Evolutionary conservation across 1,140 invertebrate species (phyloP).

Genomic region (Sycophaga agraensis): DNA sequence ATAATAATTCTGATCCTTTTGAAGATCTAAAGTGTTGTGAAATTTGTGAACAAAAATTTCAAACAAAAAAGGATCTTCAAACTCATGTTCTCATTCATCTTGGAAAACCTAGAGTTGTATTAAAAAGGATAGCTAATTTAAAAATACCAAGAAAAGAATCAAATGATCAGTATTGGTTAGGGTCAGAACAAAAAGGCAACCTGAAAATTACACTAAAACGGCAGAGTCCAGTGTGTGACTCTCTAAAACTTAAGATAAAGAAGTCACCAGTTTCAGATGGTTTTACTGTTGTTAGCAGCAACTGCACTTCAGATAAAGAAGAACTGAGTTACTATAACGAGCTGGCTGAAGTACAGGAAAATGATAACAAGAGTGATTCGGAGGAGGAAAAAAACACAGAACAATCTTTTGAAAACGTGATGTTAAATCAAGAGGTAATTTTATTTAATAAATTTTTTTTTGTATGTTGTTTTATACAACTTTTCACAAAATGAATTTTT

Average conservation of each 20-base stretch:
- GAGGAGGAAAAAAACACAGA: constrained; percentile 41
- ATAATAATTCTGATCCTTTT: constrained; percentile 19
- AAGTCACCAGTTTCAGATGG: constrained; percentile 49
- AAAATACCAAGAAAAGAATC: constrained; percentile 41
- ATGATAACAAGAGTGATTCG: constrained; percentile 45
- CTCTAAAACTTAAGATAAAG: constrained; percentile 48
- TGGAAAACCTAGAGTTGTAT: constrained; percentile 46
- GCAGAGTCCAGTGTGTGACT: constrained; percentile 38
- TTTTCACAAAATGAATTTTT: neutral
- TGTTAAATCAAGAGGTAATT: constrained; percentile 49
- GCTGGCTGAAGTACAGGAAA: constrained; percentile 47
- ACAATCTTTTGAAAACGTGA: constrained; percentile 49
- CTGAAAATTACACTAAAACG: constrained; percentile 52
- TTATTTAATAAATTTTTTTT: constrained; percentile 9
- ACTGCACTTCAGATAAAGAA: constrained; percentile 37
- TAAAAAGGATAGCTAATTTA: constrained; percentile 44
- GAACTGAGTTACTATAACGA: constrained; percentile 25
- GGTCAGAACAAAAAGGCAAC: constrained; percentile 41
- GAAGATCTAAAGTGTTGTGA: constrained; percentile 43
- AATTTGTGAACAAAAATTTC: constrained; percentile 48
- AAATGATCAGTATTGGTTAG: constrained; percentile 45
- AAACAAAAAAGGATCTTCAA: constrained; percentile 47
- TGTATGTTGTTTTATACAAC: too few species aligned
- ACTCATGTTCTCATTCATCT: constrained; percentile 46
- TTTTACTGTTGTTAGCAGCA: constrained; percentile 51